Conservation (phyloP, 2,113 vertebrate genomes). For the Centropus bengalensis region DNA sequence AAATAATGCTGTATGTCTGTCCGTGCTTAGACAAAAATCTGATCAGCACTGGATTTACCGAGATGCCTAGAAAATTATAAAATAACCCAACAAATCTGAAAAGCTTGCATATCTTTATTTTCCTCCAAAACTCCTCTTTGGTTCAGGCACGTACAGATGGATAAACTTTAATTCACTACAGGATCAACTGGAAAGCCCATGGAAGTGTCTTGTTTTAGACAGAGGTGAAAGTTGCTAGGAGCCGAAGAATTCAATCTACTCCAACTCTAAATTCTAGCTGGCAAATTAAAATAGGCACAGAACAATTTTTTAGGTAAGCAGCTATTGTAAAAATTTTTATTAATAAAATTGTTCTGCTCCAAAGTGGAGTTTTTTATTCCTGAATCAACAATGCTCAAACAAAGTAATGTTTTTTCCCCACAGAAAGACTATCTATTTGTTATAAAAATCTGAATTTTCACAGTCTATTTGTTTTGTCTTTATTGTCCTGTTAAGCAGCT, state of each 20-base stretch:
- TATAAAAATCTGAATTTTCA: background rate
- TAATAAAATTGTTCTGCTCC: conserved; percentile 15
- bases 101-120: background rate
- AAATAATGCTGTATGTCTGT: background rate
- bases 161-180: background rate
- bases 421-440: background rate
- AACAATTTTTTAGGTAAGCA: conserved; percentile 23
- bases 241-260: background rate
- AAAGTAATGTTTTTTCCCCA: background rate
- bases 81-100: background rate
- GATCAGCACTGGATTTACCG: background rate
- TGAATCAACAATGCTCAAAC: background rate
- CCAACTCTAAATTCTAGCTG: background rate
- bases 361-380: background rate
- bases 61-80: background rate
- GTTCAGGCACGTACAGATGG: background rate
- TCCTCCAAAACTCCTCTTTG: background rate
- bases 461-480: background rate
- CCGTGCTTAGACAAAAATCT: background rate
- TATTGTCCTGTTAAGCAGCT: background rate
- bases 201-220: background rate
- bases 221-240: background rate
- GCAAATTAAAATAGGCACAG: background rate
- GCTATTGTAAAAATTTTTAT: background rate
- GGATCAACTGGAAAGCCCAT: background rate